Conservation (phyloP, 2,888 invertebrate species). For the Furcula furcula region DNA sequence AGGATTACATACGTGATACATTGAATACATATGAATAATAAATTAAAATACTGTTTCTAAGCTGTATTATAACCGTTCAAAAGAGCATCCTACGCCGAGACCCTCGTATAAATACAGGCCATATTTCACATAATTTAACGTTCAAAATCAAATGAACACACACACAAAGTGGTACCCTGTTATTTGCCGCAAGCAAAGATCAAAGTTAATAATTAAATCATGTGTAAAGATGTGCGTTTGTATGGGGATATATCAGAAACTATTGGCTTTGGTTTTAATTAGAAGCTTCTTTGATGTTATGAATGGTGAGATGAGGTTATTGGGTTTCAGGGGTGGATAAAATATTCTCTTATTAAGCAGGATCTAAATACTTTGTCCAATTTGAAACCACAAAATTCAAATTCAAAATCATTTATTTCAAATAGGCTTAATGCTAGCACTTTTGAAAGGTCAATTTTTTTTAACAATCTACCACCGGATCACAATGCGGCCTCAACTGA, state of each 20-base stretch:
- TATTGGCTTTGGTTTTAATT: slow-evolving; percentile 27
- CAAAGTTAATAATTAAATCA: slow-evolving; percentile 34
- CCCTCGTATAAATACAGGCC: slow-evolving; percentile 6
- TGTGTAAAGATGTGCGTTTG: slow-evolving; percentile 18
- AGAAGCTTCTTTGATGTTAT: slow-evolving; percentile 18
- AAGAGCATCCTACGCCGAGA: slow-evolving; percentile 16
- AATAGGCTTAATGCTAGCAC: too few relatives aligned
- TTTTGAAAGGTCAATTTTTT: too few relatives aligned
- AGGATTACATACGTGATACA: too few relatives aligned
- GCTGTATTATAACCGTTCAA: slow-evolving; percentile 13
- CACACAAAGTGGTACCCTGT: slow-evolving; percentile 3
- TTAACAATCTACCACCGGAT: too few relatives aligned
- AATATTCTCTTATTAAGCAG: too few relatives aligned
- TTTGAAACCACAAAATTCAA: too few relatives aligned
- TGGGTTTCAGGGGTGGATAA: too few relatives aligned
- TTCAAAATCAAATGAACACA: not conserved
- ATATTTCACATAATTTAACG: not conserved
- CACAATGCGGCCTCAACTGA: too few relatives aligned
- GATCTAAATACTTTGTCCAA: too few relatives aligned
- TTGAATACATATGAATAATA: too few relatives aligned
- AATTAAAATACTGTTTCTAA: not conserved
- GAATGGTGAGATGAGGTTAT: slow-evolving; percentile 8
- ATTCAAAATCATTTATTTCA: too few relatives aligned
- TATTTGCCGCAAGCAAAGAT: slow-evolving; percentile 21
- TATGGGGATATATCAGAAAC: slow-evolving; percentile 18